phyloP scores from a whole-genome alignment of 2,888 invertebrate genomes.

The Acheta domesticus region DNA sequence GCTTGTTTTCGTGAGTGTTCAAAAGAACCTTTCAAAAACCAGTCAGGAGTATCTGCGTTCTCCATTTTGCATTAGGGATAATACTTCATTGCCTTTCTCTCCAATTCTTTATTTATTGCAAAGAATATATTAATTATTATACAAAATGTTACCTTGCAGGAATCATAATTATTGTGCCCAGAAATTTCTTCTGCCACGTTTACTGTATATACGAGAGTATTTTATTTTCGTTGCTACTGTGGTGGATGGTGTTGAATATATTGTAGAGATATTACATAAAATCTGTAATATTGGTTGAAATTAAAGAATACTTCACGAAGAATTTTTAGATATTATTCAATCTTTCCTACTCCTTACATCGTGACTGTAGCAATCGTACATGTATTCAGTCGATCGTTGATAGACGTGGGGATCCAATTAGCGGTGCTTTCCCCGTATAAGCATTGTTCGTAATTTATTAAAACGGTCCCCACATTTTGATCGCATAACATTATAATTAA shows the following conservation, averaged over 20 bases:
- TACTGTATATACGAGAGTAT: conserved; percentile 7
- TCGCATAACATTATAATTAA: too few relatives aligned
- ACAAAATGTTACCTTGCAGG: conserved; percentile 6
- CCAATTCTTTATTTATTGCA: conserved; percentile 1
- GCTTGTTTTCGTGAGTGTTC: too few relatives aligned
- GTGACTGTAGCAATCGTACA: too few relatives aligned
- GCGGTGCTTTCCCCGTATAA: too few relatives aligned
- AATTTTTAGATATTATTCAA: not conserved
- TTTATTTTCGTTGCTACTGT: conserved; percentile 18
- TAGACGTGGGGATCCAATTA: too few relatives aligned
- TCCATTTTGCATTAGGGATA: conserved; percentile 4
- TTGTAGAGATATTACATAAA: conserved; percentile 18
- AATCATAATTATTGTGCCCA: not conserved
- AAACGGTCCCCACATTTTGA: too few relatives aligned
- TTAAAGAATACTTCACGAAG: conserved; percentile 18
- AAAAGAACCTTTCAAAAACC: too few relatives aligned
- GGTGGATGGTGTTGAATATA: conserved; percentile 11
- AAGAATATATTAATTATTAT: not conserved
- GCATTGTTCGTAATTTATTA: too few relatives aligned
- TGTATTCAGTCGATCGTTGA: too few relatives aligned
- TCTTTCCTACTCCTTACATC: not conserved
- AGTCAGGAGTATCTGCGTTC: not conserved
- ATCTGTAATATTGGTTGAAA: conserved; percentile 18
- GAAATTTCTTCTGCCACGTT: conserved; percentile 7
- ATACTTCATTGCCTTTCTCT: conserved; percentile 18